A percentile compares a stretch with the other conserved stretches of the same genome.
phyloP scores from a whole-genome alignment of 2,113 vertebrate species.

The Neodon shergylaensis region DNA sequence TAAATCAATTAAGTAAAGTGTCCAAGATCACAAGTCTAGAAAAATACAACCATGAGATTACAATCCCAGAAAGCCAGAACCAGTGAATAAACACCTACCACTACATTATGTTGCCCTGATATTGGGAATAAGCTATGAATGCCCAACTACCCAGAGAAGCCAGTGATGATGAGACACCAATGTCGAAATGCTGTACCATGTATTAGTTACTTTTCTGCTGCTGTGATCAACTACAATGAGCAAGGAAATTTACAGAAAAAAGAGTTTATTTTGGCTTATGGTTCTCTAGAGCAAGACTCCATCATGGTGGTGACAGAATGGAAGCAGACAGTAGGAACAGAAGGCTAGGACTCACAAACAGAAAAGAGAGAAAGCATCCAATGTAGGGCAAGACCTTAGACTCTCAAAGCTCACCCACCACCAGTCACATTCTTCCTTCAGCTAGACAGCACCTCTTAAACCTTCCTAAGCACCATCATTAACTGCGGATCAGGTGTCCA shows the following conservation, averaged over 20 bases:
- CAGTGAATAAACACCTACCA: rapidly evolving
- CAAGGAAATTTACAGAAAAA: not conserved
- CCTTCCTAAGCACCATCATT: not conserved
- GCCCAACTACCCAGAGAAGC: not conserved
- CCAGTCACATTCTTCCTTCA: not conserved
- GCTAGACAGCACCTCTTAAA: not conserved
- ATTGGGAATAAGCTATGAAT: not conserved
- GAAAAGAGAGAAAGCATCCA: not conserved
- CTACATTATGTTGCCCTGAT: not conserved
- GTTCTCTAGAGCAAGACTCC: not conserved
- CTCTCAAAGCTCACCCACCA: rapidly evolving
- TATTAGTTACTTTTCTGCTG: not conserved
- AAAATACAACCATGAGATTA: not conserved
- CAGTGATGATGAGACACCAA: not conserved
- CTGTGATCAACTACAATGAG: not conserved
- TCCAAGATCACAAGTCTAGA: not conserved
- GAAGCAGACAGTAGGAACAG: not conserved
- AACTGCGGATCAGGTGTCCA: not conserved
- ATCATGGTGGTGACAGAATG: too few species aligned
- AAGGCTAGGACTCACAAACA: not conserved
- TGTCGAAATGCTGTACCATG: not conserved
- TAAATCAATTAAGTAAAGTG: not conserved
- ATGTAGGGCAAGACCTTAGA: not conserved
- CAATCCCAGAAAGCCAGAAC: not conserved
- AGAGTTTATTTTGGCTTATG: not conserved